phyloP scores from a whole-genome alignment of 2,113 vertebrate genomes.

The Oriolus oriolus region DNA sequence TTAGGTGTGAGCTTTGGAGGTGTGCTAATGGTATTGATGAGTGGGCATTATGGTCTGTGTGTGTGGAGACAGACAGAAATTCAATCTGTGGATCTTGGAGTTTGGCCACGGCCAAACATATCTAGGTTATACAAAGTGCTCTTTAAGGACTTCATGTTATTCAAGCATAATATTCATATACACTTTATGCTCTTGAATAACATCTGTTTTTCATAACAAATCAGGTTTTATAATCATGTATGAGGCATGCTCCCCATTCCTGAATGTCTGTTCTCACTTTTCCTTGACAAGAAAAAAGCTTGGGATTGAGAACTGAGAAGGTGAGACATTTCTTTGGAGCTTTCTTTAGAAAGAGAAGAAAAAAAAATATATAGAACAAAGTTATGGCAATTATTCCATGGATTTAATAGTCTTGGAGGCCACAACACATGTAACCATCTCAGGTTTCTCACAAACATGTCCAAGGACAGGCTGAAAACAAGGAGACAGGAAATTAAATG shows the following conservation, averaged over 20 bases:
- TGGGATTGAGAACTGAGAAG: constrained; percentile 51
- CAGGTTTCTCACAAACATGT: constrained; percentile 55
- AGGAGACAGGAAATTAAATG: constrained; percentile 62
- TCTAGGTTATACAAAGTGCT: not conserved
- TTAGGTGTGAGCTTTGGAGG: not conserved
- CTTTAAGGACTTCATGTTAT: not conserved
- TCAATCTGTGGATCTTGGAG: not conserved
- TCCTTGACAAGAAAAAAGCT: not conserved
- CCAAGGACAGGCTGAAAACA: constrained; percentile 55
- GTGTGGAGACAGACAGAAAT: not conserved
- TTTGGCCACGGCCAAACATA: not conserved
- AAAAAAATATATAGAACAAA: not conserved
- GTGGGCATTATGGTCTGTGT: not conserved
- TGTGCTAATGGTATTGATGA: not conserved
- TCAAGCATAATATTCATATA: not conserved
- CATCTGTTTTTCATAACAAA: constrained; percentile 51
- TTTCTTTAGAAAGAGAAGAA: not conserved
- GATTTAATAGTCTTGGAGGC: constrained; percentile 39
- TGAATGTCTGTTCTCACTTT: constrained; percentile 43
- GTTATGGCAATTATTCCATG: constrained; percentile 28
- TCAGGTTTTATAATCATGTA: constrained; percentile 24
- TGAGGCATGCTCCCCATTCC: not conserved
- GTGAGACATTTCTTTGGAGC: constrained; percentile 36
- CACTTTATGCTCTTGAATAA: not conserved
- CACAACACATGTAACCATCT: constrained; percentile 40